phyloP scores from a whole-genome alignment of 2,113 vertebrate species.

The Nerophis lumbriciformis region DNA sequence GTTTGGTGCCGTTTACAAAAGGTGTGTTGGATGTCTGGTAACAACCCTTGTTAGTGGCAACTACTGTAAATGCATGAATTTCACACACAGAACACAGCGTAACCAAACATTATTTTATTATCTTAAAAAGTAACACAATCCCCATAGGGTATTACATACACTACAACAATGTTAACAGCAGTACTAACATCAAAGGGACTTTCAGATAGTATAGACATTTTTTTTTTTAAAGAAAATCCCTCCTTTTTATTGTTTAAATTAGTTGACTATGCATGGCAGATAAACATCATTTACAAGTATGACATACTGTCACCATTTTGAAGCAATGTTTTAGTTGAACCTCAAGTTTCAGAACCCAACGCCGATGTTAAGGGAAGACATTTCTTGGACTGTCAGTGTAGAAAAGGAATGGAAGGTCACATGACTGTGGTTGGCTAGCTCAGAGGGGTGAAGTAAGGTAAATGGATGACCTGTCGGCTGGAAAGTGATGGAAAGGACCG shows the following conservation, averaged over 20 bases:
- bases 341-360: slow-evolving; percentile 89
- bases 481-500: background rate
- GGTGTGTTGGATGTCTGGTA: no score
- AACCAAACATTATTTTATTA: slow-evolving; percentile 97
- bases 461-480: slow-evolving; percentile 22
- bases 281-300: slow-evolving; percentile 97
- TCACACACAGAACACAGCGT: slow-evolving; percentile 45
- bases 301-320: slow-evolving; percentile 89
- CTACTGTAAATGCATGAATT: background rate
- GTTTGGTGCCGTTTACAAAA: no score
- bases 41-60: no score
- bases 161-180: slow-evolving; percentile 96
- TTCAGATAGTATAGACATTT: slow-evolving; percentile 96
- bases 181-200: slow-evolving; percentile 92
- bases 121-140: slow-evolving; percentile 99
- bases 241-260: slow-evolving; percentile 81
- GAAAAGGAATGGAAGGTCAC: slow-evolving; percentile 32
- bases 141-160: slow-evolving; percentile 94
- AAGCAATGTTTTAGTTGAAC: slow-evolving; percentile 92
- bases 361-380: slow-evolving; percentile 96
- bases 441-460: background rate
- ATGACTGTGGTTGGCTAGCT: slow-evolving; percentile 10
- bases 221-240: slow-evolving; percentile 77
- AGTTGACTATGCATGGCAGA: slow-evolving; percentile 98
- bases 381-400: slow-evolving; percentile 89